A percentile compares a stretch with the other conserved stretches of the same genome.
Evolutionary conservation across 2,888 invertebrate species (phyloP).

Genomic region (Hedychridium roseum): DNA sequence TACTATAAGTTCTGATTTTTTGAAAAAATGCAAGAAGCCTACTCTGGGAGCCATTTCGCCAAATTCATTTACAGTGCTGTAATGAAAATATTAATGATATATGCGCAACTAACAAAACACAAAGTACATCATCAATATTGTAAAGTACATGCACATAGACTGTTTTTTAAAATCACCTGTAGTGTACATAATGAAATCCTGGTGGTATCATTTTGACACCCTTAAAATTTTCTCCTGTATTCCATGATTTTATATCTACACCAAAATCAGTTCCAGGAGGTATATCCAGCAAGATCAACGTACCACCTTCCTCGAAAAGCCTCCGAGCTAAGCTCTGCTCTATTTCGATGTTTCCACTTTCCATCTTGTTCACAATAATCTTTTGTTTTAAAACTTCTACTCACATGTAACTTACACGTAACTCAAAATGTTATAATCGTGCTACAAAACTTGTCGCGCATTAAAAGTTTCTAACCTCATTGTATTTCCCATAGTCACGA

Average conservation of each 20-base stretch:
- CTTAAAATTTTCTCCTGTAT: slow-evolving; percentile 87
- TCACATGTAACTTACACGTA: too few species aligned
- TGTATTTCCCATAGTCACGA: too few species aligned
- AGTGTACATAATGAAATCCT: slow-evolving; percentile 93
- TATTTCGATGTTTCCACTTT: slow-evolving; percentile 65
- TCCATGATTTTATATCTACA: slow-evolving; percentile 92
- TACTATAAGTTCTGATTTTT: slow-evolving; percentile 82
- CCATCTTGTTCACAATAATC: slow-evolving; percentile 13
- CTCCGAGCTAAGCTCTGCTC: slow-evolving; percentile 79
- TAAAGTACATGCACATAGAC: not conserved
- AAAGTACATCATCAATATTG: slow-evolving; percentile 46
- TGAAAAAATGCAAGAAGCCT: slow-evolving; percentile 88
- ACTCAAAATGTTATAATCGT: too few species aligned
- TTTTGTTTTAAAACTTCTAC: too few species aligned
- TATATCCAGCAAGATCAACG: slow-evolving; percentile 84
- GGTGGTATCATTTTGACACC: slow-evolving; percentile 99
- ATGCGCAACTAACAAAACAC: slow-evolving; percentile 42
- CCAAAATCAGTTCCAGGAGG: slow-evolving; percentile 95
- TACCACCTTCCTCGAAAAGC: slow-evolving; percentile 82
- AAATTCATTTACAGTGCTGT: slow-evolving; percentile 66
- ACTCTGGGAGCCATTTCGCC: slow-evolving; percentile 70
- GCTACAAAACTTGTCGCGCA: too few species aligned
- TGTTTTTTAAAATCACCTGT: slow-evolving; percentile 69
- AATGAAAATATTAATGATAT: slow-evolving; percentile 40
- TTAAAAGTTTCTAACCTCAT: too few species aligned